Percentiles rank a stretch among this genome's conserved stretches.
Evolutionary conservation across 2,113 vertebrate genomes (phyloP).

Genomic region (Gopherus evgoodei): DNA sequence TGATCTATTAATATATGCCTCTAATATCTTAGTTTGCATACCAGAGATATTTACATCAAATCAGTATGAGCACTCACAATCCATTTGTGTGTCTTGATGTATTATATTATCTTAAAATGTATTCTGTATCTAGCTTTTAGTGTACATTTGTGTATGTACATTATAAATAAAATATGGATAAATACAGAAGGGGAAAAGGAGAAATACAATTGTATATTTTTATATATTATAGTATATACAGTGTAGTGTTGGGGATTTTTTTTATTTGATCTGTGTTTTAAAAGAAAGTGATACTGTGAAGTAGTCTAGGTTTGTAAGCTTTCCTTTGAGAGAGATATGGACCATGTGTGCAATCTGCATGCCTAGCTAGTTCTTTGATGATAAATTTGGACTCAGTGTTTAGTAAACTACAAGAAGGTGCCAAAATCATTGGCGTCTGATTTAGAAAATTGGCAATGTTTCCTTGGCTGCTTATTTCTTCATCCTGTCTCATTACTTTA

Average conservation of each 20-base stretch:
- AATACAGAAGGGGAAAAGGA: slow-evolving; percentile 34
- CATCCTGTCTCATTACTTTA: slow-evolving; percentile 48
- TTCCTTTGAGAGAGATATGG: slow-evolving; percentile 57
- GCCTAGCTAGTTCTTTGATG: slow-evolving; percentile 72
- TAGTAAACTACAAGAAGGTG: slow-evolving; percentile 53
- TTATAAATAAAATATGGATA: neutral
- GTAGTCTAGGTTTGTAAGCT: slow-evolving; percentile 50
- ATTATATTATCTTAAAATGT: slow-evolving; percentile 3
- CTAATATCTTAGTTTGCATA: neutral
- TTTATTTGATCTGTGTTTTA: slow-evolving; percentile 65
- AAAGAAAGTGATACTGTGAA: slow-evolving; percentile 59
- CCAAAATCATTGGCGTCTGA: slow-evolving; percentile 49
- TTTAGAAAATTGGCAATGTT: slow-evolving; percentile 55
- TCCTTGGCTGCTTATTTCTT: slow-evolving; percentile 57
- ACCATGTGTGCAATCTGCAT: slow-evolving; percentile 64
- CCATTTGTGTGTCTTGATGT: neutral
- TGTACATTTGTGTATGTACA: neutral
- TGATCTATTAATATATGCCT: neutral
- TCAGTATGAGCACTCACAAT: neutral
- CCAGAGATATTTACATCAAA: neutral
- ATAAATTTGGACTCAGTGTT: slow-evolving; percentile 70
- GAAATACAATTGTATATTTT: slow-evolving; percentile 7
- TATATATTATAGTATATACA: slow-evolving; percentile 17
- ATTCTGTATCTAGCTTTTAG: neutral
- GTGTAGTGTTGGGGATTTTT: slow-evolving; percentile 44